phyloP scores from a whole-genome alignment of 2,113 vertebrate species.

The Cottus gobio region DNA sequence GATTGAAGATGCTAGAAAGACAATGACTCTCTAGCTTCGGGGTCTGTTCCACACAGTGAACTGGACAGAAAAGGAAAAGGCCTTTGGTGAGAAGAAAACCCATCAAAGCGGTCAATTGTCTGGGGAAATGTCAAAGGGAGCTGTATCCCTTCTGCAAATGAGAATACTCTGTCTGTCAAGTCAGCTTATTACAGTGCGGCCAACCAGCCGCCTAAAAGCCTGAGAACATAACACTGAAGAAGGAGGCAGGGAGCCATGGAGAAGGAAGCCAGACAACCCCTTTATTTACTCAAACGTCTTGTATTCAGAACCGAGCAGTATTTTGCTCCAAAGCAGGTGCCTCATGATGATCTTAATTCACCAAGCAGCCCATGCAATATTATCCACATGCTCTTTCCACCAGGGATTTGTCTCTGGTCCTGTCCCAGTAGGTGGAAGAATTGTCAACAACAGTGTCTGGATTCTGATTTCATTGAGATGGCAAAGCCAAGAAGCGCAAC shows the following conservation, averaged over 20 bases:
- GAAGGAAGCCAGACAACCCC: slow-evolving; percentile 32
- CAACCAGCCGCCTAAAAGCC: slow-evolving; percentile 36
- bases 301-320: slow-evolving; percentile 22
- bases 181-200: slow-evolving; percentile 39
- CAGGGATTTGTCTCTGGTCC: slow-evolving; percentile 48
- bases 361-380: slow-evolving; percentile 42
- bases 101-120: slow-evolving; percentile 61
- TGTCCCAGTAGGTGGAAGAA: slow-evolving; percentile 47
- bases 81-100: slow-evolving; percentile 44
- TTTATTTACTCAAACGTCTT: slow-evolving; percentile 27
- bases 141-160: slow-evolving; percentile 55
- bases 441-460: slow-evolving; percentile 29
- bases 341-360: slow-evolving; percentile 57
- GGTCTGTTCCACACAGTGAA: slow-evolving; percentile 45
- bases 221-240: slow-evolving; percentile 7
- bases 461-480: slow-evolving; percentile 41
- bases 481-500: slow-evolving; percentile 33
- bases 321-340: slow-evolving; percentile 41
- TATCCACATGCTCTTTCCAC: slow-evolving; percentile 34
- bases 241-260: neutral
- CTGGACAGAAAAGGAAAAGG: slow-evolving; percentile 53
- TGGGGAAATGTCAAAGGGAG: slow-evolving; percentile 65
- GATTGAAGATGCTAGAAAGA: slow-evolving; percentile 67
- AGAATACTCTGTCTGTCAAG: slow-evolving; percentile 61
- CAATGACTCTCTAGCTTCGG: slow-evolving; percentile 57